phyloP scores from a whole-genome alignment of 1,140 invertebrate species.

The Drosophila kanapiae region DNA sequence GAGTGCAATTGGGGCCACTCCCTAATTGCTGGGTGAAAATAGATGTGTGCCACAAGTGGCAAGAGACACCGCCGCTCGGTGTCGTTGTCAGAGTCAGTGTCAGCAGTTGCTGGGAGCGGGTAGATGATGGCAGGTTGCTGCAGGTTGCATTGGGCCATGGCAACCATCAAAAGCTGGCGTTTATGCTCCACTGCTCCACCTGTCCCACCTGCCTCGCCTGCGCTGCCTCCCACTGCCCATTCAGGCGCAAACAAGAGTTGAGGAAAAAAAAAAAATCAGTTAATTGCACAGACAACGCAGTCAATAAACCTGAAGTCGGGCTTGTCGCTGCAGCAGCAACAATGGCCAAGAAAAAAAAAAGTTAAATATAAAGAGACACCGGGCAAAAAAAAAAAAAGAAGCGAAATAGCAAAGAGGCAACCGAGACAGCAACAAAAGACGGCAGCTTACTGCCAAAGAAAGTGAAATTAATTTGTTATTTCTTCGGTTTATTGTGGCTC shows the following conservation, averaged over 20 bases:
- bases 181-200: conserved; percentile 41
- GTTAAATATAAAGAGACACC: conserved; percentile 8
- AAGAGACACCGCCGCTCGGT: conserved; percentile 1
- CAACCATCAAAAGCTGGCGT: conserved; percentile 40
- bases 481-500: conserved; percentile 28
- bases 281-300: conserved; percentile 71
- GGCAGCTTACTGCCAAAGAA: conserved; percentile 59
- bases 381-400: conserved; percentile 30
- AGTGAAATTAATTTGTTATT: conserved; percentile 77
- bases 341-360: conserved; percentile 46
- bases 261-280: conserved; percentile 23
- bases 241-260: conserved; percentile 48
- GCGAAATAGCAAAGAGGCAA: neutral
- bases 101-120: conserved; percentile 7
- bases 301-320: conserved; percentile 72
- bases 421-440: conserved; percentile 31
- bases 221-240: conserved; percentile 40
- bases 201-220: conserved; percentile 12
- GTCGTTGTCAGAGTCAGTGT: conserved; percentile 38
- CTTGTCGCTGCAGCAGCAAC: conserved; percentile 49
- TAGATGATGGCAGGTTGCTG: conserved; percentile 3
- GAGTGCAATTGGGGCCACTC: conserved; percentile 21
- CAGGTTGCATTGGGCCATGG: conserved; percentile 34
- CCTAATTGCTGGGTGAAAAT: conserved; percentile 68
- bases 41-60: conserved; percentile 70